These are phyloP conservation scores for Caenorhabditis panamensis DNA, from an alignment of 2,888 invertebrate species.

Conservation along the genomic window DNA sequence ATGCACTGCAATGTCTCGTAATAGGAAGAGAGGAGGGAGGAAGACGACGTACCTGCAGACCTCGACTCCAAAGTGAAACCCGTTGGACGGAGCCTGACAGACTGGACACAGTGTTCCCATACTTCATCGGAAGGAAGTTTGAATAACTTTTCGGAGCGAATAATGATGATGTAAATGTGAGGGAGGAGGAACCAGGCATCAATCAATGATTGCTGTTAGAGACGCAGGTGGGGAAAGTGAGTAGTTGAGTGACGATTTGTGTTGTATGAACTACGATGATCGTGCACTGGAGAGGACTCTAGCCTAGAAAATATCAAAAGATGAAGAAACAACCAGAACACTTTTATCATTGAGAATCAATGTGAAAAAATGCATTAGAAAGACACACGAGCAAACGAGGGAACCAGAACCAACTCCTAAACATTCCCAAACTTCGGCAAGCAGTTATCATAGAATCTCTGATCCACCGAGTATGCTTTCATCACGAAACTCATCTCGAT, in stretches of 20 bases:
- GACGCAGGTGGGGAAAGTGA: constrained; percentile 5
- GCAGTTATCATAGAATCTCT: constrained; percentile 28
- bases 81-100: constrained; percentile 39
- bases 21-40: background rate
- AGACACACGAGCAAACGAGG: no score
- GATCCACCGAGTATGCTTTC: constrained; percentile 41
- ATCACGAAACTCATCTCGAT: constrained; percentile 28
- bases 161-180: constrained; percentile 23
- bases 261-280: background rate
- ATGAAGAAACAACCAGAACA: no score
- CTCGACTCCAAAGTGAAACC: constrained; percentile 51
- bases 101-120: constrained; percentile 30
- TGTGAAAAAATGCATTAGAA: no score
- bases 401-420: no score
- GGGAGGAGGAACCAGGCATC: background rate
- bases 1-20: constrained; percentile 24
- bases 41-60: constrained; percentile 27
- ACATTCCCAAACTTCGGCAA: background rate
- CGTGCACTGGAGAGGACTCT: no score
- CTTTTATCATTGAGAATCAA: no score
- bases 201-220: constrained; percentile 10
- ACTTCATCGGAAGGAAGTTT: background rate
- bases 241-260: background rate
- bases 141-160: background rate
- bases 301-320: background rate